Base-by-base conservation (phyloP, 2,888 invertebrate genomes). In the Chironomus riparius region DNA sequence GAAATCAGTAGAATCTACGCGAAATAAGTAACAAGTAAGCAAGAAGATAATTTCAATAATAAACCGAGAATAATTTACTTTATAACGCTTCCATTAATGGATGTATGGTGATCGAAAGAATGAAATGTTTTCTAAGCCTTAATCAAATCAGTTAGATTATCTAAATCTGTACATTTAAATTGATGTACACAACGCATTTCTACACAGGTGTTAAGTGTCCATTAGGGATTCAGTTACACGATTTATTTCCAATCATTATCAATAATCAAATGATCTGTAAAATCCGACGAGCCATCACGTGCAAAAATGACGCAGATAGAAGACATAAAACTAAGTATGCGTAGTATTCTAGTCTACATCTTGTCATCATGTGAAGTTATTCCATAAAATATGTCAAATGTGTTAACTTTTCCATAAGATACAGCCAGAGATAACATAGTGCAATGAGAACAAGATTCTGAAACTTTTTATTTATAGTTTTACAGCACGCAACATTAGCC, bases 1-100 rank as follows among this genome's bases (percentile, higher is more conserved):
- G 50, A 68, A 70, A 70, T 48, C 48, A 70, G 47, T 70, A 21
- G 47, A 47, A 47, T 70, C 68, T 69, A 24, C 24, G 13, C 21
- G 21, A 10, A 65, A 21, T 24, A 65, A 24, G 22, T 56, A 18
- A 15, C 5, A 56, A 62, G 62, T 65, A 21, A 65, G 65, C 5
- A 65, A 65, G 65, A 65, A 56, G 18, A 13, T 65, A 21, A 21
- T 65, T 65, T 65, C 21, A 62, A 62, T 62, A 62, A 62, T 21
- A 62, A 22, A 62, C 62, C 62, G 62, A 15, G 62, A 18, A 15
- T 62, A 62, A 62, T 62, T 62, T 22, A 18, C 22, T 18, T 15
- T 18, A 62, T 18, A 62, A 18, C 18, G 56, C 56, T 56, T 56
- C 56, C 56, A 56, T 18, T 15, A 56, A 18, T 56, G 38, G n/a